Base-by-base conservation (phyloP, 2,797 vertebrate genomes). In the Syngnathus rostellatus region DNA sequence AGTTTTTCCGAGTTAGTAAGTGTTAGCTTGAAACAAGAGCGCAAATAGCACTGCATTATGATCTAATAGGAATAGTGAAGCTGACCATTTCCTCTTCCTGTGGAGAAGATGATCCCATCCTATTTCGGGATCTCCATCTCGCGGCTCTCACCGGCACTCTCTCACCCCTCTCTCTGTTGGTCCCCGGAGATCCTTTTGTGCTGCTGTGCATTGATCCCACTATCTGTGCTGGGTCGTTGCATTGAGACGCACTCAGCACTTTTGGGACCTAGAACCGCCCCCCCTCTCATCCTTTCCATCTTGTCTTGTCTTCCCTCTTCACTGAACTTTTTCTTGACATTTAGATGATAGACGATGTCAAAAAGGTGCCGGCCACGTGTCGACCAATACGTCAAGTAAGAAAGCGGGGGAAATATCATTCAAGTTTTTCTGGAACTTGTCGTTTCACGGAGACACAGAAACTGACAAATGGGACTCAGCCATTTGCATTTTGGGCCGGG, bases 71-170 rank as follows among this genome's bases (percentile, higher is more conserved):
- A 57, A 57, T 57, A 2, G 37, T 2, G 55, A 57, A 16, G 55
- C 25, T 16, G 55, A 57, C 14, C 55, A 37, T 57, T 57, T 57
- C 55, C 55, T 57, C 55, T 38, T 57, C 55, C 55, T 37, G 55
- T 8, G 25, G 25, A 37, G 55, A 57, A 57, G 16, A 37, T 37
- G 14, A 57, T 37, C 55, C 55, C 14, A 16, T 57, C 55, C 55
- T 37, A 38, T 57, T 57, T 38, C 25, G 12, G 55, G 55, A 17
- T 57, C 55, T 25, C 21, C 23, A 23, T 23, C 53, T 55, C 23
- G 51, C 50, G n/a, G n/a, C 17, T 9, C 21, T 54, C 21, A 12
- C 53, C 53, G 23, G 11, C 54, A 12, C 54, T 25, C 53, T 54
- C 53, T 54, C 53, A 54, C 10, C 21, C 23, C 54, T 55, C 12